These are phyloP conservation scores for Planococcus citri DNA, from an alignment of 1,140 invertebrate genomes.

Conservation along the genomic window DNA sequence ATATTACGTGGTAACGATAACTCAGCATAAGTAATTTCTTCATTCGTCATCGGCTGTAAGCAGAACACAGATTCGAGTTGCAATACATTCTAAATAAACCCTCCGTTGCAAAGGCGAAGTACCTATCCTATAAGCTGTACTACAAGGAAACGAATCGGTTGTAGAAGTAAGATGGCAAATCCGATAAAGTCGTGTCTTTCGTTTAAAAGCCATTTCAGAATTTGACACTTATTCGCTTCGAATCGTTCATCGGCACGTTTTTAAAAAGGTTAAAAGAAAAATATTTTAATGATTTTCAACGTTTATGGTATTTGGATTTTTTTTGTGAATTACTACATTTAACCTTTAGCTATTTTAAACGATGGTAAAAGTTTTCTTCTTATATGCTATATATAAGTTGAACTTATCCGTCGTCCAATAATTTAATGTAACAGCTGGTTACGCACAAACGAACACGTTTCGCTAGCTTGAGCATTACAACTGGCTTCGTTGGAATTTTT, in stretches of 20 bases:
- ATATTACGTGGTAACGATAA: conserved; percentile 6
- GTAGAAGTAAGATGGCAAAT: no score
- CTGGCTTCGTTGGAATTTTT: conserved; percentile 7
- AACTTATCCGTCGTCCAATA: conserved; percentile 2
- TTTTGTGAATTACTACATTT: background rate
- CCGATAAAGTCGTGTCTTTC: no score
- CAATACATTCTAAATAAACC: background rate
- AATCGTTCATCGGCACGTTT: no score
- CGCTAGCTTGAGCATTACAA: conserved; percentile 14
- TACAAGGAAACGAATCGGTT: no score
- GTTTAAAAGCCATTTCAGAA: no score
- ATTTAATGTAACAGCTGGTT: conserved; percentile 19
- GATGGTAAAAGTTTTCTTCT: background rate
- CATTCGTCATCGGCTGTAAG: background rate
- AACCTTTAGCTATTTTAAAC: background rate
- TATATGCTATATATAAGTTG: background rate
- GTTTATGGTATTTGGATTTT: no score
- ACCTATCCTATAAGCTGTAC: no score
- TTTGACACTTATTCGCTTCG: no score
- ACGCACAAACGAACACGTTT: conserved; percentile 20
- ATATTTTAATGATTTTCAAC: background rate
- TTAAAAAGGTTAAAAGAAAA: background rate
- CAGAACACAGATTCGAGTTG: background rate
- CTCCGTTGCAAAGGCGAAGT: background rate
- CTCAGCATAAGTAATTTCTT: conserved; percentile 6